Evolutionary conservation across 2,888 invertebrate genomes (phyloP), one percentile per base, ranked within the genome.

Genomic region (Pterostichus niger): DNA sequence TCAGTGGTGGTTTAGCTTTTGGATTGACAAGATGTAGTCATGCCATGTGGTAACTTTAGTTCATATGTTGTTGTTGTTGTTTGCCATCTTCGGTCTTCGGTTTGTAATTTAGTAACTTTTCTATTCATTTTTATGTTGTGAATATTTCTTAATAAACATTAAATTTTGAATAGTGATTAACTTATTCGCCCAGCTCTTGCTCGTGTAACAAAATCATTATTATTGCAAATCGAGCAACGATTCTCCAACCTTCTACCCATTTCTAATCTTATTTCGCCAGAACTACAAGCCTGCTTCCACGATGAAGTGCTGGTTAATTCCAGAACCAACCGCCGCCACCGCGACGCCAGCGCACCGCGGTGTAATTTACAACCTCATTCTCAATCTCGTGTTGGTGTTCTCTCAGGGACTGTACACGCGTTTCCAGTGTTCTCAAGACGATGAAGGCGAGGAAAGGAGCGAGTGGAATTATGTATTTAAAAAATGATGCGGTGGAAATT

Each of bases 351-450:
- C 59, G 59, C 59, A 13, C 5, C 31, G 59, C 59, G 59, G 59
- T 59, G n/a, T 59, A 59, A 59, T 59, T 59, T 59, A 59, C 59
- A 59, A 59, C 59, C 59, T 59, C 59, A 59, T 59, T 59, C 31
- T 31, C 59, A 59, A 59, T 31, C 59, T 59, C 59, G 10, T 59
- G 9, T 10, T 11, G 15, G 59, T 24, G 13, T 54, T 13, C 54
- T 54, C 54, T 13, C 17, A 15, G 17, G 54, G 54, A 54, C 9
- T 9, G n/a, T 54, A 13, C 54, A 54, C 54, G 54, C 17, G 13
- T 17, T 54, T 54, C 54, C 54, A 17, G 4, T 54, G 54, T 54
- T 17, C 15, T 17, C 15, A 13, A 49, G 15, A 13, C 15, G 54
- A 9, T n/a, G 13, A 2, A 15, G 15, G 9, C 7, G 54, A 17